Conservation (phyloP, 2,113 vertebrate species). For the Kryptolebias marmoratus region DNA sequence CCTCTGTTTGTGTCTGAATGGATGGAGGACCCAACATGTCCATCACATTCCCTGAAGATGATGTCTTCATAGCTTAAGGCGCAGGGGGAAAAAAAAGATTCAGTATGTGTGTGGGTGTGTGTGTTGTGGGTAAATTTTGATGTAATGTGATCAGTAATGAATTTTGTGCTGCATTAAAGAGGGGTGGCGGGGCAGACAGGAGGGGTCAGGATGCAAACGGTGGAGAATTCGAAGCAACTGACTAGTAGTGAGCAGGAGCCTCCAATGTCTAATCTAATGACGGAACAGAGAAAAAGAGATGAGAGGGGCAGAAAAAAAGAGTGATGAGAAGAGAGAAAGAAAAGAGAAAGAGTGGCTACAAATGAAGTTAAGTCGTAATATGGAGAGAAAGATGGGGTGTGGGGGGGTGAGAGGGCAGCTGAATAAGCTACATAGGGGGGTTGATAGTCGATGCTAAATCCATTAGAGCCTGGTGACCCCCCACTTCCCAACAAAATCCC, state of each 20-base stretch:
- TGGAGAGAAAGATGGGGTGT: slow-evolving; percentile 2
- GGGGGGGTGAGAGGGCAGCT: slow-evolving; percentile 4
- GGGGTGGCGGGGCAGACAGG: slow-evolving; percentile 85
- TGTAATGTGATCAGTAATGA: slow-evolving; percentile 99
- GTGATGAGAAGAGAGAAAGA: slow-evolving; percentile 54
- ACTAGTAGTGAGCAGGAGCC: slow-evolving; percentile 97
- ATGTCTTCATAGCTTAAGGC: slow-evolving; percentile 89
- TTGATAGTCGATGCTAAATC: slow-evolving; percentile 86
- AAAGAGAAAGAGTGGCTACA: slow-evolving; percentile 70
- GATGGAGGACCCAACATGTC: slow-evolving; percentile 55
- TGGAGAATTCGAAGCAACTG: slow-evolving; percentile 82
- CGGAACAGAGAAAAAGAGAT: slow-evolving; percentile 74
- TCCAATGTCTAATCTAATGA: slow-evolving; percentile 96
- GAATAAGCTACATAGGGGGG: slow-evolving; percentile 63
- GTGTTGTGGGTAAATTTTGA: slow-evolving; percentile 83
- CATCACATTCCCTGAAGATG: slow-evolving; percentile 71
- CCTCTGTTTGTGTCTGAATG: slow-evolving; percentile 57
- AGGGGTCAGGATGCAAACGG: slow-evolving; percentile 78
- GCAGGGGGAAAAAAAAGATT: slow-evolving; percentile 2
- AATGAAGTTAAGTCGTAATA: slow-evolving; percentile 67
- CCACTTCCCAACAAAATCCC: slow-evolving; percentile 30
- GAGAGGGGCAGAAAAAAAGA: slow-evolving; percentile 29
- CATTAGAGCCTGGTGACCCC: slow-evolving; percentile 67
- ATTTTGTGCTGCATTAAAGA: slow-evolving; percentile 99
- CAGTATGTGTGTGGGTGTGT: slow-evolving; percentile 32